Evolutionary conservation across 1,140 invertebrate species (phyloP).

Genomic region (Drosophila eugracilis): DNA sequence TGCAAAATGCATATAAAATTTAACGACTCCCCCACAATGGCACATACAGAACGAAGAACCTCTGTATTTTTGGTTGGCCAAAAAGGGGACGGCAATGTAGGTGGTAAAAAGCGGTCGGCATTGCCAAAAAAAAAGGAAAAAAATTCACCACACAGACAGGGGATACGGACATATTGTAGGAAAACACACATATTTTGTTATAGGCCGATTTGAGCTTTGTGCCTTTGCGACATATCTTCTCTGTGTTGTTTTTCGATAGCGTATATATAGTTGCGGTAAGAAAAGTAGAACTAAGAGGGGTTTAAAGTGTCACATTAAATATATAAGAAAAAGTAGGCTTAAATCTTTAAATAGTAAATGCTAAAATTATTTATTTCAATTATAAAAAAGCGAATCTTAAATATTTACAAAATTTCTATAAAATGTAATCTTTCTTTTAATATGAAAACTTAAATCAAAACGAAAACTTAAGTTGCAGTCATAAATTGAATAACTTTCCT

Average conservation of each 20-base stretch:
- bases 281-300: not conserved
- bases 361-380: no score
- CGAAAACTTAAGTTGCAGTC: no score
- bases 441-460: no score
- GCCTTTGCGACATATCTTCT: slow-evolving; percentile 43
- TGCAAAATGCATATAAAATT: slow-evolving; percentile 75
- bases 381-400: no score
- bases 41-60: slow-evolving; percentile 36
- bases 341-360: no score
- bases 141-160: slow-evolving; percentile 25
- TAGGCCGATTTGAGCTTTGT: slow-evolving; percentile 68
- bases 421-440: no score
- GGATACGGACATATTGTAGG: slow-evolving; percentile 31
- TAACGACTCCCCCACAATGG: slow-evolving; percentile 58
- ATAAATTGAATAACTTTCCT: not conserved
- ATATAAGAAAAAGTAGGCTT: no score
- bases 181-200: slow-evolving; percentile 66
- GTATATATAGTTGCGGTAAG: not conserved
- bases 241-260: slow-evolving; percentile 1
- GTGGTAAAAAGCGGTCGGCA: not conserved
- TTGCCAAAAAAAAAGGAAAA: slow-evolving; percentile 11
- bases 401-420: no score
- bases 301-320: not conserved
- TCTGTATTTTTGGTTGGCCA: slow-evolving; percentile 28
- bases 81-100: not conserved